A percentile compares a stretch with the other conserved stretches of the same genome.
Evolutionary conservation across 2,113 vertebrate species (phyloP).

Genomic region (Ursus arctos): DNA sequence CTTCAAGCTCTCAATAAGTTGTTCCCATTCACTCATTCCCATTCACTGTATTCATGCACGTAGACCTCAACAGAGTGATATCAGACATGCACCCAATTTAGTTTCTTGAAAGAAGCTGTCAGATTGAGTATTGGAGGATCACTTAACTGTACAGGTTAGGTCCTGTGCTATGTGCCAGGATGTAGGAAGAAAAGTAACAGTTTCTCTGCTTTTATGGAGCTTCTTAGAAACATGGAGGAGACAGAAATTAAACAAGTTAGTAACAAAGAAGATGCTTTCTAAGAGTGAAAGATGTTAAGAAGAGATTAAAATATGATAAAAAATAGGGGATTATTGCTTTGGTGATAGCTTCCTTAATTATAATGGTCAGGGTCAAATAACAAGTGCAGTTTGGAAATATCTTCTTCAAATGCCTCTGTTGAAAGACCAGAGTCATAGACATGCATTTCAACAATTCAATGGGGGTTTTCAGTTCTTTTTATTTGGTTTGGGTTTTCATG

Average conservation of each 20-base stretch:
- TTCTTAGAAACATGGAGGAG: not conserved
- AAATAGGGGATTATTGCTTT: not conserved
- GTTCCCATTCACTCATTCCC: not conserved
- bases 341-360: not conserved
- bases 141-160: not conserved
- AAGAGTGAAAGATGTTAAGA: not conserved
- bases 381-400: not conserved
- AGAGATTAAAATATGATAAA: not conserved
- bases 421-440: not conserved
- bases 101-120: not conserved
- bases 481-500: not conserved
- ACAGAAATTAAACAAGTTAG: slow-evolving; percentile 1
- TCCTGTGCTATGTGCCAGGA: not conserved
- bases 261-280: not conserved
- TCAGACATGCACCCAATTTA: not conserved
- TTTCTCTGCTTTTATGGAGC: not conserved
- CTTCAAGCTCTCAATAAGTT: not conserved
- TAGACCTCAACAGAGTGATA: not conserved
- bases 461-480: not conserved
- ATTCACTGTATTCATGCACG: not conserved
- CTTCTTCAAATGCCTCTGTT: slow-evolving; percentile 20
- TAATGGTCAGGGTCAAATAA: not conserved
- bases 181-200: not conserved
- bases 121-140: not conserved
- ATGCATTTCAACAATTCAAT: not conserved